phyloP scores from a whole-genome alignment of 2,888 invertebrate species.

The Drosophila atripex region DNA sequence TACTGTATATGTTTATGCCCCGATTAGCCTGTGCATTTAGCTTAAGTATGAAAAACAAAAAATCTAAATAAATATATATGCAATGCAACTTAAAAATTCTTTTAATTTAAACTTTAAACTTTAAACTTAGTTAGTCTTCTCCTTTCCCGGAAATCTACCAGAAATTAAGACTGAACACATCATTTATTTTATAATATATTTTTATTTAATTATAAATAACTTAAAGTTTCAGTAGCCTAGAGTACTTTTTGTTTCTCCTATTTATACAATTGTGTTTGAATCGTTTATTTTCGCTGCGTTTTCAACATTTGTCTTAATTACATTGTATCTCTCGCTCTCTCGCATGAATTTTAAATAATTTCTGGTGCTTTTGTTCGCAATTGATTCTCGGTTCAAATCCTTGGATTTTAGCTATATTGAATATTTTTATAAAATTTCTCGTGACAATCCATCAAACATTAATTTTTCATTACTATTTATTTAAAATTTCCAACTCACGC shows the following conservation, averaged over 20 bases:
- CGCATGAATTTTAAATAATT: constrained; percentile 55
- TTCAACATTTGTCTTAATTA: constrained; percentile 64
- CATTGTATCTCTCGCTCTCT: constrained; percentile 45
- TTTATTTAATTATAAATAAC: constrained; percentile 84
- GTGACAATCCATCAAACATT: constrained; percentile 29
- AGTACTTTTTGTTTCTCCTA: constrained; percentile 69
- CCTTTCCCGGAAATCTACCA: too few species aligned
- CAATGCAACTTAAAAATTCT: constrained; percentile 30
- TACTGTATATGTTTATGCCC: constrained; percentile 45
- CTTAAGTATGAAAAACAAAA: constrained; percentile 50
- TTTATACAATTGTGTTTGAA: constrained; percentile 49
- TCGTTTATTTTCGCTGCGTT: constrained; percentile 56
- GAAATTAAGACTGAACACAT: background rate
- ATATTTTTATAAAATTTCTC: constrained; percentile 41
- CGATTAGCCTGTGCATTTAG: constrained; percentile 55
- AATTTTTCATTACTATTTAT: constrained; percentile 42
- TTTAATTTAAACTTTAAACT: too few species aligned
- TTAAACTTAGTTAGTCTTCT: too few species aligned
- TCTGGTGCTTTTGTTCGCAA: constrained; percentile 72
- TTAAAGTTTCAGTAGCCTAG: constrained; percentile 82
- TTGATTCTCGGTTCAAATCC: constrained; percentile 30
- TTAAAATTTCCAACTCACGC: constrained; percentile 63
- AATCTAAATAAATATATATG: constrained; percentile 55
- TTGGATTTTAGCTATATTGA: constrained; percentile 32
- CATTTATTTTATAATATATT: constrained; percentile 67